These are phyloP conservation scores for Orius laevigatus DNA, from an alignment of 1,140 invertebrate genomes.

Conservation along the genomic window DNA sequence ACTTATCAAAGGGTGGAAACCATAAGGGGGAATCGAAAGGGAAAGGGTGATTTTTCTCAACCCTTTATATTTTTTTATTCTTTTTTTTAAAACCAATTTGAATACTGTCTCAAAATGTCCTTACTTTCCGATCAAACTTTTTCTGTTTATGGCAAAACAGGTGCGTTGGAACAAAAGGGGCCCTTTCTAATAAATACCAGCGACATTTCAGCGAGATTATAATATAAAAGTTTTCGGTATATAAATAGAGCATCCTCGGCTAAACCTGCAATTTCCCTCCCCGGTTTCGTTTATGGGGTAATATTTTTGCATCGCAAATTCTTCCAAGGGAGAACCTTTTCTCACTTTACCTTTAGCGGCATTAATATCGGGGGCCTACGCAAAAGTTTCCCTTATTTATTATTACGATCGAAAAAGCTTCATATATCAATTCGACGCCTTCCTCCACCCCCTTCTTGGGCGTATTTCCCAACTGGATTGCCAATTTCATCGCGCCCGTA, in stretches of 20 bases:
- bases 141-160: too few relatives aligned
- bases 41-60: background rate
- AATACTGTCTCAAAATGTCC: too few relatives aligned
- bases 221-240: conserved; percentile 14
- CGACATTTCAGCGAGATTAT: conserved; percentile 10
- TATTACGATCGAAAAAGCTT: conserved; percentile 18
- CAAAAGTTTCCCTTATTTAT: conserved; percentile 17
- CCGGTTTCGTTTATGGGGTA: conserved; percentile 6
- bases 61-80: too few relatives aligned
- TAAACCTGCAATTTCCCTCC: conserved; percentile 1
- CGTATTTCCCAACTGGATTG: conserved; percentile 7
- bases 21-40: conserved; percentile 4
- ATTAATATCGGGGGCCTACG: conserved; percentile 12
- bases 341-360: conserved; percentile 10
- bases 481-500: too few relatives aligned
- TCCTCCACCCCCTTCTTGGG: background rate
- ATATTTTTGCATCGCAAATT: conserved; percentile 17
- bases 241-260: conserved; percentile 8
- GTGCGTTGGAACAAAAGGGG: too few relatives aligned
- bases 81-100: too few relatives aligned
- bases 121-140: too few relatives aligned
- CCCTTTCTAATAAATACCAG: conserved; percentile 2
- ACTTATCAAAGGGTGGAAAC: conserved; percentile 17
- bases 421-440: conserved; percentile 16
- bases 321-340: conserved; percentile 7